Evolutionary conservation across 2,888 invertebrate species (phyloP).

Genomic region (Philopedon plagiatum): DNA sequence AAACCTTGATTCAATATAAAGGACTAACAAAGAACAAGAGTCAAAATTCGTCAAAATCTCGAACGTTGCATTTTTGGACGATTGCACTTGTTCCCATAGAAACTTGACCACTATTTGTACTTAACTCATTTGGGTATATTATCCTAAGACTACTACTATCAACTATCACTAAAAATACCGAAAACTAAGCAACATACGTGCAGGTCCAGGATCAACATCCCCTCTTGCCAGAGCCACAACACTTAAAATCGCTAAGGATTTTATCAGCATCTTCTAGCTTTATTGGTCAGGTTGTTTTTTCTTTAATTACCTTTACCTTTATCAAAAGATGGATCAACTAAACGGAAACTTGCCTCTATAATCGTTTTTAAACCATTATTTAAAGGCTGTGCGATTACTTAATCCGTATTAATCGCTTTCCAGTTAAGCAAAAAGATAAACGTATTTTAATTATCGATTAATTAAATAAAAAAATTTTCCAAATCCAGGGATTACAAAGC

Average conservation of each 20-base stretch:
- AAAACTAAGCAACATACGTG: background rate
- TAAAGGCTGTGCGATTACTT: background rate
- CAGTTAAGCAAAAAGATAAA: background rate
- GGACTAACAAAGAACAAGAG: too few species aligned
- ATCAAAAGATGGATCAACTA: background rate
- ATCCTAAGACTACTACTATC: too few species aligned
- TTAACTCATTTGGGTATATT: too few species aligned
- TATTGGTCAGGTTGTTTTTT: background rate
- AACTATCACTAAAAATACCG: too few species aligned
- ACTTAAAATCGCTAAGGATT: background rate
- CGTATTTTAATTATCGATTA: background rate
- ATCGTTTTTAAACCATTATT: background rate
- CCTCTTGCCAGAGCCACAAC: background rate
- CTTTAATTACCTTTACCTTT: slow-evolving; percentile 4
- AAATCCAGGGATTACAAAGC: slow-evolving; percentile 4
- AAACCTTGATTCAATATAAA: too few species aligned
- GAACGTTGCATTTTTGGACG: too few species aligned
- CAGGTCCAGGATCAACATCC: background rate
- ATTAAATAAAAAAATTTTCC: background rate
- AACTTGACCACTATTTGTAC: too few species aligned
- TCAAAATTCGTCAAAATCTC: too few species aligned
- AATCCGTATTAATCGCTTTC: background rate
- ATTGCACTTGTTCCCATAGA: too few species aligned
- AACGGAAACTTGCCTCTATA: background rate
- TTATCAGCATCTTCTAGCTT: slow-evolving; percentile 11